Conservation (phyloP, 1,140 invertebrate genomes). For the Pomacea maculata region DNA sequence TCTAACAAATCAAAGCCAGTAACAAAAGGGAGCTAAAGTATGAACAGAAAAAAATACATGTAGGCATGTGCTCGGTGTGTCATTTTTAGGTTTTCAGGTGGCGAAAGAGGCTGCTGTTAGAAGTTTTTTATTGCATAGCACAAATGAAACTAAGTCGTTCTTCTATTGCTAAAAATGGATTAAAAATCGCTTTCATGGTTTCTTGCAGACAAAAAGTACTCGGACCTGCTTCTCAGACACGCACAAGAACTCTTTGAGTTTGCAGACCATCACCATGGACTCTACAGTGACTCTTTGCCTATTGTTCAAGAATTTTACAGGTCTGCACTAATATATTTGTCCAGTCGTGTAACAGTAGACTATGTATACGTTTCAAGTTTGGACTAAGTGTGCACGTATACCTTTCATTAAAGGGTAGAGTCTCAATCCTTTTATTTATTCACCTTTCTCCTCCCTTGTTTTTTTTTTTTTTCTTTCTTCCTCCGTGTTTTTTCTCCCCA, state of each 20-base stretch:
- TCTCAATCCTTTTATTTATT: neutral
- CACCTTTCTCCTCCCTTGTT: neutral
- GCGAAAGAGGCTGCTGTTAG: too few relatives aligned
- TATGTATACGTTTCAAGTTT: too few relatives aligned
- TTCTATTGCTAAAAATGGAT: too few relatives aligned
- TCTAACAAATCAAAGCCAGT: too few relatives aligned
- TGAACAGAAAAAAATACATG: too few relatives aligned
- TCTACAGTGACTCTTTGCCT: conserved; percentile 4
- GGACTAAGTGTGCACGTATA: neutral
- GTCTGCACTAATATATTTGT: neutral
- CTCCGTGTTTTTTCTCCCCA: neutral
- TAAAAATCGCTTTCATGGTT: too few relatives aligned
- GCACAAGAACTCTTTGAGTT: conserved; percentile 72
- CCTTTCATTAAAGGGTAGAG: neutral
- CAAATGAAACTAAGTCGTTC: too few relatives aligned
- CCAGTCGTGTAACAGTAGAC: too few relatives aligned
- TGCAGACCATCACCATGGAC: conserved; percentile 68
- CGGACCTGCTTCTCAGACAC: conserved; percentile 67
- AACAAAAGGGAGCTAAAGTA: too few relatives aligned
- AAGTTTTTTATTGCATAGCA: too few relatives aligned
- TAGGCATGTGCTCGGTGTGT: too few relatives aligned
- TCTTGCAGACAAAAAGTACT: conserved; percentile 6
- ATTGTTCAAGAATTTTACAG: conserved; percentile 13
- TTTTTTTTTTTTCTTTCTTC: neutral
- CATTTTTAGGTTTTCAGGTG: too few relatives aligned